A percentile compares a stretch with the other conserved stretches of the same genome.
These are phyloP conservation scores for Trididemnum nubilum DNA, from an alignment of 23 tunicate genomes.

Conservation along the genomic window DNA sequence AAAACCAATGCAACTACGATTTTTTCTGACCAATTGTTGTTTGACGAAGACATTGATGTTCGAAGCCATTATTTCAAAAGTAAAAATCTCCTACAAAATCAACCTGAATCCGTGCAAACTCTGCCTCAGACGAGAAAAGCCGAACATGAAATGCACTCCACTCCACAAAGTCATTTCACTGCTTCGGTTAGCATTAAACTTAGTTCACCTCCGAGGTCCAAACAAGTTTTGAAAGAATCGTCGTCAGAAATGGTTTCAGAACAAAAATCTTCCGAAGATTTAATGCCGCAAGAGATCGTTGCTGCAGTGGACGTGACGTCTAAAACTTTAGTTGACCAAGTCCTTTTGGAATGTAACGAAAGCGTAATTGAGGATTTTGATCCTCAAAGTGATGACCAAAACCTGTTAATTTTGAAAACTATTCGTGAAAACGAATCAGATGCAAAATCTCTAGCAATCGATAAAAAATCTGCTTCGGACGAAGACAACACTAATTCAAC, in stretches of 20 bases:
- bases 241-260: background rate
- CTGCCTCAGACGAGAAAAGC: background rate
- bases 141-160: constrained; percentile 14
- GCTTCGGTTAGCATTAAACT: constrained; percentile 1
- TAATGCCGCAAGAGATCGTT: background rate
- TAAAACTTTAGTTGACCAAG: background rate
- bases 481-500: background rate
- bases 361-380: background rate
- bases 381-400: background rate
- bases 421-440: background rate
- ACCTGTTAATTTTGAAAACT: background rate
- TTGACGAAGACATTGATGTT: constrained; percentile 16
- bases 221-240: background rate
- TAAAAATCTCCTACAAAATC: background rate
- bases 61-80: background rate
- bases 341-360: background rate
- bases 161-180: constrained; percentile 18
- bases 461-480: background rate
- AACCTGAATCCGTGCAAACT: background rate
- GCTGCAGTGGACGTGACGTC: background rate
- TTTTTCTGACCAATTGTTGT: too few species aligned
- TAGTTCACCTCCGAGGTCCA: background rate
- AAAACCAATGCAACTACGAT: too few species aligned
- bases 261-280: too few species aligned
- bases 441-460: background rate